A percentile compares a stretch with the other conserved stretches of the same genome.
These are phyloP conservation scores for Brachyhypopomus occidentalis DNA, from an alignment of 2,113 vertebrate genomes.

Conservation along the genomic window DNA sequence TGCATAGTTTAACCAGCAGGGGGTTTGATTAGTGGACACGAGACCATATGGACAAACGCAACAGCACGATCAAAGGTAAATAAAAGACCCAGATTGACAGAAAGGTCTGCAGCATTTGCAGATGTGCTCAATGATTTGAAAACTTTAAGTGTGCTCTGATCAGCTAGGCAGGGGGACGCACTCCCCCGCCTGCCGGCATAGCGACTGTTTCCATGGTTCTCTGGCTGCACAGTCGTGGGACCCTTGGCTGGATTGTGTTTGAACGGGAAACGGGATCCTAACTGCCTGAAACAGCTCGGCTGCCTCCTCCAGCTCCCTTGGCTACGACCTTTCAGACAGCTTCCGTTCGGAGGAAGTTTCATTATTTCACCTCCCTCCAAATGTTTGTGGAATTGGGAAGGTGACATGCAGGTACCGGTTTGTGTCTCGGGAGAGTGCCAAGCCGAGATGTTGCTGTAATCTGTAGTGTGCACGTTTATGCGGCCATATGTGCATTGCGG, in stretches of 20 bases:
- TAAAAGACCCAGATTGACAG: neutral
- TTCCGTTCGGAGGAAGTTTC: too few species aligned
- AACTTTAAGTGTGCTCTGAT: neutral
- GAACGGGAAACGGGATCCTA: too few species aligned
- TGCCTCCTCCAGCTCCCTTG: too few species aligned
- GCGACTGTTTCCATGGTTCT: too few species aligned
- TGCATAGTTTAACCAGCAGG: neutral
- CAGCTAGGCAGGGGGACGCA: neutral
- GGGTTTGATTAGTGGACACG: neutral
- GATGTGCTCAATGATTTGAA: neutral
- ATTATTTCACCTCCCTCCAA: too few species aligned
- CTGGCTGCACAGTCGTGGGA: too few species aligned
- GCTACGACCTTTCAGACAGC: too few species aligned
- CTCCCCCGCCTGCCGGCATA: neutral
- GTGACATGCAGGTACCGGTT: neutral
- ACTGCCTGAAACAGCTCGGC: too few species aligned
- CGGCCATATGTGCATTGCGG: neutral
- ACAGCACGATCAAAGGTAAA: neutral
- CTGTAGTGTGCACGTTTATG: neutral
- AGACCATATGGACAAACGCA: neutral
- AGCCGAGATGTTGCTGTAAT: neutral
- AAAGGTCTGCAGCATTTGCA: neutral
- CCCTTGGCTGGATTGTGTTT: too few species aligned
- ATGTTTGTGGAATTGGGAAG: neutral
- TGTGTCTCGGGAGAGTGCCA: neutral